Evolutionary conservation across 2,888 invertebrate genomes (phyloP).

Genomic region (Bedellia somnulentella): DNA sequence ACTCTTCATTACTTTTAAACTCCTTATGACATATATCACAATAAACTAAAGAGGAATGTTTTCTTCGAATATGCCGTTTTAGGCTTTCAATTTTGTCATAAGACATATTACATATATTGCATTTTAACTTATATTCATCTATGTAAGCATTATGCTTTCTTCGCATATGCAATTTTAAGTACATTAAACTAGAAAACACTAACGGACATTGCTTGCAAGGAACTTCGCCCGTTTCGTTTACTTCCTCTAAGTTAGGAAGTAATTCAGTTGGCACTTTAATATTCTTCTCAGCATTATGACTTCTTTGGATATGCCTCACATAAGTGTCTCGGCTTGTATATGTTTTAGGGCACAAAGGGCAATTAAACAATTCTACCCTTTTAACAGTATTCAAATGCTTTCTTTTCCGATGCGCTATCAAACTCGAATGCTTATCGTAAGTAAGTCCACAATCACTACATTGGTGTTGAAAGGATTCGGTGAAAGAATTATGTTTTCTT

Average conservation of each 20-base stretch:
- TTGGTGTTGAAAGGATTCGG: conserved; percentile 33
- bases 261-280: conserved; percentile 13
- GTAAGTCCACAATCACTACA: conserved; percentile 40
- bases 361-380: conserved; percentile 31
- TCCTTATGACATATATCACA: conserved; percentile 41
- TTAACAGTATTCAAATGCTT: conserved; percentile 28
- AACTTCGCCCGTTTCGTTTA: conserved; percentile 27
- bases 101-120: conserved; percentile 42
- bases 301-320: conserved; percentile 40
- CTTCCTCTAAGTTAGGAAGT: conserved; percentile 13
- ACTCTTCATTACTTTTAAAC: conserved; percentile 31
- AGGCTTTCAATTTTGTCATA: conserved; percentile 49
- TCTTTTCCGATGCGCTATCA: conserved; percentile 36
- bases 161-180: conserved; percentile 42
- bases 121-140: conserved; percentile 39
- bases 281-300: conserved; percentile 21
- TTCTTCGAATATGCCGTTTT: conserved; percentile 39
- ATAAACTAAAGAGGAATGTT: conserved; percentile 33
- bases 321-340: conserved; percentile 44
- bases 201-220: conserved; percentile 37
- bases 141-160: conserved; percentile 39
- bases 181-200: conserved; percentile 38
- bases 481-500: conserved; percentile 36
- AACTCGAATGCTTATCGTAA: conserved; percentile 41
- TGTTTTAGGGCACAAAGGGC: conserved; percentile 39